These are phyloP conservation scores for Copidosoma aretas DNA, from an alignment of 2,888 invertebrate species.

Conservation along the genomic window DNA sequence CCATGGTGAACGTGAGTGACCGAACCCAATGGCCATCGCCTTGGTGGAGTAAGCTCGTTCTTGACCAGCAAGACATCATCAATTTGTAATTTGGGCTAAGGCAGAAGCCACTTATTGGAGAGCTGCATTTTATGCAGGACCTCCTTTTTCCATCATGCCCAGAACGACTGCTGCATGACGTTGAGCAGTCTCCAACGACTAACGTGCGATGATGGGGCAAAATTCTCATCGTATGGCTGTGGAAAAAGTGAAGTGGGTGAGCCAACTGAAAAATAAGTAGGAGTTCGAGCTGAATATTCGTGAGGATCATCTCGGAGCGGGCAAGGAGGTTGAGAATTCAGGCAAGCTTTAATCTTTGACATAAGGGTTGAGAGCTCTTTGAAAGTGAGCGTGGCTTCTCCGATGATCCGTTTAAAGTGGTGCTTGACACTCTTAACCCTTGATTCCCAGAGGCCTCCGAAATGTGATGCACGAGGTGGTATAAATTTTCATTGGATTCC, in stretches of 20 bases:
- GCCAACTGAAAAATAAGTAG: slow-evolving; percentile 5
- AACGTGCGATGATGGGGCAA: background rate
- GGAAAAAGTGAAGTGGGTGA: background rate
- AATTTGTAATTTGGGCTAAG: slow-evolving; percentile 14
- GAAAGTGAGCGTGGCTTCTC: background rate
- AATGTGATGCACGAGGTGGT: slow-evolving; percentile 10
- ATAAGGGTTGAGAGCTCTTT: background rate
- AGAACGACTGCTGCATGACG: slow-evolving; percentile 41
- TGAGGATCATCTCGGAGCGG: background rate
- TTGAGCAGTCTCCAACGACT: slow-evolving; percentile 45
- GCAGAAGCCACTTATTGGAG: slow-evolving; percentile 42
- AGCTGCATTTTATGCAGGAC: slow-evolving; percentile 43
- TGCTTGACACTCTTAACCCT: background rate
- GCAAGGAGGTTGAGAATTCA: slow-evolving; percentile 6
- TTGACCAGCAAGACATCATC: slow-evolving; percentile 21
- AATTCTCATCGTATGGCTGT: background rate
- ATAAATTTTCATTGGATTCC: slow-evolving; percentile 2
- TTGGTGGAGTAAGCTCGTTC: slow-evolving; percentile 26
- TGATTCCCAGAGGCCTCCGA: slow-evolving; percentile 8
- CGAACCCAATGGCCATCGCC: slow-evolving; percentile 24
- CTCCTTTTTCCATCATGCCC: slow-evolving; percentile 43
- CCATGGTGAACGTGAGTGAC: slow-evolving; percentile 27
- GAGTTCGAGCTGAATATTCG: background rate
- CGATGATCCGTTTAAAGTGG: slow-evolving; percentile 3
- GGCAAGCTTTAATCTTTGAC: slow-evolving; percentile 10